A percentile compares a stretch with the other conserved stretches of the same genome.
phyloP scores from a whole-genome alignment of 2,797 vertebrate species.

The Falco biarmicus region DNA sequence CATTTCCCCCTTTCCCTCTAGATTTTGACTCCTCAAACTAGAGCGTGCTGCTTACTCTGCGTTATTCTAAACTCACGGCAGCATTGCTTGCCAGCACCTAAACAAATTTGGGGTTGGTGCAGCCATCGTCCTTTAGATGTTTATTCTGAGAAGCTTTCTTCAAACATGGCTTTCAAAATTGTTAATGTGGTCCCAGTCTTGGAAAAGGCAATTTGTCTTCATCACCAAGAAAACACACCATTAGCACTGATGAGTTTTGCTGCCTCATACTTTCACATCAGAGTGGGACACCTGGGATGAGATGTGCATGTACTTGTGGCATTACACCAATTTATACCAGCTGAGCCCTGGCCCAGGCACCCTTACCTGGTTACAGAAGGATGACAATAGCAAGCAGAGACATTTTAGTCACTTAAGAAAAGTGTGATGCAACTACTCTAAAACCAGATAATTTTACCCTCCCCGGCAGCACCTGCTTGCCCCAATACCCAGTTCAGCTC shows the following conservation, averaged over 20 bases:
- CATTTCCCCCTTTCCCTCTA: not conserved
- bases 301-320: not conserved
- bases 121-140: not conserved
- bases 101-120: not conserved
- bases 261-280: not conserved
- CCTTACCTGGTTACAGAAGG: not conserved
- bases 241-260: not conserved
- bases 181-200: not conserved
- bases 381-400: fast-evolving
- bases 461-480: not conserved
- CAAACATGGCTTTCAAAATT: not conserved
- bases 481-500: not conserved
- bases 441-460: not conserved
- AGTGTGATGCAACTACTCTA: not conserved
- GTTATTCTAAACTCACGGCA: not conserved
- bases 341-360: not conserved
- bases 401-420: not conserved
- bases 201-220: not conserved
- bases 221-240: not conserved
- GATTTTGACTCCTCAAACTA: not conserved
- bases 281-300: not conserved
- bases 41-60: not conserved
- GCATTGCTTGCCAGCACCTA: not conserved
- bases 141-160: not conserved
- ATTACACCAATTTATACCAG: not conserved